A percentile compares a stretch with the other conserved stretches of the same genome.
Evolutionary conservation across 2,888 invertebrate species (phyloP).

Genomic region (Aphidius colemani): DNA sequence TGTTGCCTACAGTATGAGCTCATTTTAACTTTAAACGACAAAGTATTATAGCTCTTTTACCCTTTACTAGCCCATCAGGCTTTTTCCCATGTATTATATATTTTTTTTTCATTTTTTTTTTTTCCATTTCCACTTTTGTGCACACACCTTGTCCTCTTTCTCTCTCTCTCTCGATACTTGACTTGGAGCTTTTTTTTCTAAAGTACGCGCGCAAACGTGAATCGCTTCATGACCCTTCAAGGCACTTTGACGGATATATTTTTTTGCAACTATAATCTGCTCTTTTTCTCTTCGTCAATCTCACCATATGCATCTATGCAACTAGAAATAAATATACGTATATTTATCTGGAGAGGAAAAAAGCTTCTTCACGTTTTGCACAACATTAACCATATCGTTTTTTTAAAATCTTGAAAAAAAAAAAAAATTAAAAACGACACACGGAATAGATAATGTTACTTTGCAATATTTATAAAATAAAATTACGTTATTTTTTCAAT

Average conservation of each 20-base stretch:
- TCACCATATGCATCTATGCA: not conserved
- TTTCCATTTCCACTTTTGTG: not conserved
- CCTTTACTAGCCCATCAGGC: too few relatives aligned
- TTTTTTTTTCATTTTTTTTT: not conserved
- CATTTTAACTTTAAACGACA: not conserved
- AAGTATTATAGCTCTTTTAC: too few relatives aligned
- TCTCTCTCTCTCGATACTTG: not conserved
- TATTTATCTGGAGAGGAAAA: not conserved
- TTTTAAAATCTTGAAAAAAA: too few relatives aligned
- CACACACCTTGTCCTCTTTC: slow-evolving; percentile 9
- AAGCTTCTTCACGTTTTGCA: too few relatives aligned
- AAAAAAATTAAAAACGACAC: too few relatives aligned
- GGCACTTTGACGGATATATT: not conserved
- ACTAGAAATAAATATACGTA: not conserved
- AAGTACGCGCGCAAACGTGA: slow-evolving; percentile 1
- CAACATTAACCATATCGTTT: too few relatives aligned
- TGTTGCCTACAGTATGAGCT: slow-evolving; percentile 21
- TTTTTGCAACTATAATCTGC: too few relatives aligned
- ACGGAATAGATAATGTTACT: too few relatives aligned
- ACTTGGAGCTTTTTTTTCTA: not conserved
- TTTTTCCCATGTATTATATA: not conserved
- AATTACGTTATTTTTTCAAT: too few relatives aligned
- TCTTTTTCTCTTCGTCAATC: too few relatives aligned
- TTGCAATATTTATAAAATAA: too few relatives aligned
- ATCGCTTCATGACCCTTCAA: not conserved